Conservation (phyloP, 2,888 invertebrate genomes). For the Drosophila barbarae region DNA sequence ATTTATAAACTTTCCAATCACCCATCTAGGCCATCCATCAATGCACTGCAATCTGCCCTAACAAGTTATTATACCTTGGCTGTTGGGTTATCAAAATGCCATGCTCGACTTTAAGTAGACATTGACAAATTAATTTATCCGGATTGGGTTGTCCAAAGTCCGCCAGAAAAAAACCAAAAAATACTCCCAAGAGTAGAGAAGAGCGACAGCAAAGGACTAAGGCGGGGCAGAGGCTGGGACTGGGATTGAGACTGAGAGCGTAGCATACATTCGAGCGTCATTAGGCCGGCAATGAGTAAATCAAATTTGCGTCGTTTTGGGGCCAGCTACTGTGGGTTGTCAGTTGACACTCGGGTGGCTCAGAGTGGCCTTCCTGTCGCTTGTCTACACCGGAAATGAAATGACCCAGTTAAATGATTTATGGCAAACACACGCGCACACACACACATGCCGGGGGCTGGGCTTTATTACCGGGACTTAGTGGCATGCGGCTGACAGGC, state of each 20-base stretch:
- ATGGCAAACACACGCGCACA: conserved; percentile 39
- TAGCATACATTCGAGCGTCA: conserved; percentile 52
- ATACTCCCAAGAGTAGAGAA: neutral
- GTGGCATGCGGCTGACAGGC: conserved; percentile 53
- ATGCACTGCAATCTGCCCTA: conserved; percentile 20
- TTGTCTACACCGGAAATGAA: conserved; percentile 71
- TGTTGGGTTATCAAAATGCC: conserved; percentile 39
- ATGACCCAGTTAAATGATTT: conserved; percentile 76
- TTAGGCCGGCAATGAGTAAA: conserved; percentile 67
- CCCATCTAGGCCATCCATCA: conserved; percentile 28
- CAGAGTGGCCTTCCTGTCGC: conserved; percentile 59
- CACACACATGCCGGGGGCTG: conserved; percentile 13
- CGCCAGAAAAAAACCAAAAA: conserved; percentile 7
- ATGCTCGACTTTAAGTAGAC: conserved; percentile 67
- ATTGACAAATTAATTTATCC: conserved; percentile 69
- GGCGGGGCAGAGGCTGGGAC: conserved; percentile 2
- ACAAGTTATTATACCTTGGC: conserved; percentile 18
- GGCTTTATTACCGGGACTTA: conserved; percentile 49
- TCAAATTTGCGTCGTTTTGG: conserved; percentile 65
- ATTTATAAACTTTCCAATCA: conserved; percentile 14
- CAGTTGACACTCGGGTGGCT: conserved; percentile 59
- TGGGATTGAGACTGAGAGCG: neutral
- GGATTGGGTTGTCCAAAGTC: conserved; percentile 14
- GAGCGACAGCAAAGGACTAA: neutral
- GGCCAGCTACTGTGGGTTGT: conserved; percentile 40